These are phyloP conservation scores for Tichodroma muraria DNA, from an alignment of 2,113 vertebrate species.

Conservation along the genomic window DNA sequence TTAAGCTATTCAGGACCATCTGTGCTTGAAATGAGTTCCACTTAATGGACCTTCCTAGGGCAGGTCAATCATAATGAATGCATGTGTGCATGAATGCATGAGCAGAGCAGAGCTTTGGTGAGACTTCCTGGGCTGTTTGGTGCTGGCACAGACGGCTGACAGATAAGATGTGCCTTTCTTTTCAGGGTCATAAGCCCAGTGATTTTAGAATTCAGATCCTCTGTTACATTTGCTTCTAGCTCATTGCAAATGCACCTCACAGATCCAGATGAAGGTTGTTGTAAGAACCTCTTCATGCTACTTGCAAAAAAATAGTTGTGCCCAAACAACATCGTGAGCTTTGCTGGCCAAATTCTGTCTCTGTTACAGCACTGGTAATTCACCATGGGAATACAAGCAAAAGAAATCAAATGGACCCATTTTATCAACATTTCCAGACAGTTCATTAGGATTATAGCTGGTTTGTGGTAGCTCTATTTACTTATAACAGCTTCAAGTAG, in stretches of 20 bases:
- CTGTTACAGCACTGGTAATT: background rate
- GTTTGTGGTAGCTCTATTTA: background rate
- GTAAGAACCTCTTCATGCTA: background rate
- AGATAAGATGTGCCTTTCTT: background rate
- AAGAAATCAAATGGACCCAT: background rate
- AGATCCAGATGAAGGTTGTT: background rate
- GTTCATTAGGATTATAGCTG: background rate
- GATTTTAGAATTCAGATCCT: conserved; percentile 15
- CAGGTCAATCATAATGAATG: conserved; percentile 52
- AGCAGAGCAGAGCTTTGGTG: background rate
- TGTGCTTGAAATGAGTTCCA: conserved; percentile 70
- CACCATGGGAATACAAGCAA: background rate
- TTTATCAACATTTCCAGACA: background rate
- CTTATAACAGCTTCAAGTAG: background rate
- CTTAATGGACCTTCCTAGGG: conserved; percentile 65
- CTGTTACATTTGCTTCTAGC: background rate
- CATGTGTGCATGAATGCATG: conserved; percentile 19
- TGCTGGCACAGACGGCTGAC: background rate
- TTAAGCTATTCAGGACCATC: conserved; percentile 72
- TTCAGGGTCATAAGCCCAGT: background rate
- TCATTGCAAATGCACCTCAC: background rate
- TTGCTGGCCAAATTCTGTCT: background rate
- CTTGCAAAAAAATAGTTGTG: background rate
- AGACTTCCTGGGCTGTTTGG: background rate
- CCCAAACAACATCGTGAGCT: background rate